Evolutionary conservation across 2,797 vertebrate genomes (phyloP).

Genomic region (Sylvilagus floridanus): DNA sequence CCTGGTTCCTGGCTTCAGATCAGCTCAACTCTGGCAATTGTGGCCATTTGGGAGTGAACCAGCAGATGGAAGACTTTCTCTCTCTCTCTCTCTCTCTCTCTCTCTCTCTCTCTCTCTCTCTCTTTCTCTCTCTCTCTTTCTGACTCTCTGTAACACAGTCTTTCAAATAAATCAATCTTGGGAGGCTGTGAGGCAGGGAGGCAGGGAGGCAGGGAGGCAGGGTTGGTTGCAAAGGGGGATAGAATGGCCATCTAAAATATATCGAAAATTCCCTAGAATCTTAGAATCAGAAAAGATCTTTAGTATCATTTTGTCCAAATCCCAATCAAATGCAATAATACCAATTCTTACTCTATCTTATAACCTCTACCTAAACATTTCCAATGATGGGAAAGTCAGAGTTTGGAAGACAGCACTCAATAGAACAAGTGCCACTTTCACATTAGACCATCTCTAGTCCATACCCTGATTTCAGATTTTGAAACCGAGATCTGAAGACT

Average conservation of each 20-base stretch:
- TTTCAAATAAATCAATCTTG: too few relatives aligned
- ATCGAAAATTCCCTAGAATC: neutral
- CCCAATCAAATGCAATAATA: neutral
- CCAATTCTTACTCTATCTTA: neutral
- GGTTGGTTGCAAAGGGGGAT: neutral
- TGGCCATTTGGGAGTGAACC: too few relatives aligned
- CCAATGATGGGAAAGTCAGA: slow-evolving; percentile 1
- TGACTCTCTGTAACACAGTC: too few relatives aligned
- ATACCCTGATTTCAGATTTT: slow-evolving; percentile 38
- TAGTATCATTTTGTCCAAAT: slow-evolving; percentile 4
- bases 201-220: neutral
- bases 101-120: too few relatives aligned
- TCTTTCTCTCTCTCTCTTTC: too few relatives aligned
- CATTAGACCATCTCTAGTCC: neutral
- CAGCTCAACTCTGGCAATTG: too few relatives aligned
- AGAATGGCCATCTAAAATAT: neutral
- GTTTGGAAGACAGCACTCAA: neutral
- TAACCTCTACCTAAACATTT: slow-evolving; percentile 22
- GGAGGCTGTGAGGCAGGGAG: too few relatives aligned
- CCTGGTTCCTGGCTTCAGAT: too few relatives aligned
- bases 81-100: too few relatives aligned
- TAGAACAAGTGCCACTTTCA: slow-evolving; percentile 31
- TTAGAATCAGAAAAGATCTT: slow-evolving; percentile 36
- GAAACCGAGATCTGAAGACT: neutral
- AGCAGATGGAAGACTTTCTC: too few relatives aligned